These are phyloP conservation scores for Calycopis cecrops DNA, from an alignment of 1,140 invertebrate species.

Conservation along the genomic window DNA sequence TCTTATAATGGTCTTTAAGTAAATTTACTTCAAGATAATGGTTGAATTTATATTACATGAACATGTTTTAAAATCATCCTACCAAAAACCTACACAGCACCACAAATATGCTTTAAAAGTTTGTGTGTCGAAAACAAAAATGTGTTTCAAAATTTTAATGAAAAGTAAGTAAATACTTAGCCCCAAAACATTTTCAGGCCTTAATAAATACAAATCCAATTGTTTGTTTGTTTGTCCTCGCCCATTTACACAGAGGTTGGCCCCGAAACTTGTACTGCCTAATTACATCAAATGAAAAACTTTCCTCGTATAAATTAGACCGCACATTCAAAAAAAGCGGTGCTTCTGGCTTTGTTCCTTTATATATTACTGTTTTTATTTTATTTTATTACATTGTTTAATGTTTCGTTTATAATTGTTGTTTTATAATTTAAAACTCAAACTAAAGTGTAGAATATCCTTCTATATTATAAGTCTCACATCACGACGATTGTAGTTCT, in stretches of 20 bases:
- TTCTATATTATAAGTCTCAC: too few relatives aligned
- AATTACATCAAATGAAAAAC: slow-evolving; percentile 10
- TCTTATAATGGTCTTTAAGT: too few relatives aligned
- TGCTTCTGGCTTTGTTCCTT: neutral
- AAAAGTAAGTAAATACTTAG: too few relatives aligned
- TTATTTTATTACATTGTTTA: neutral
- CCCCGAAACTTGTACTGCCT: slow-evolving; percentile 5
- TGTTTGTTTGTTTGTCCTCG: slow-evolving; percentile 1
- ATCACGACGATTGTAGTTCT: too few relatives aligned
- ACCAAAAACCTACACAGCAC: too few relatives aligned
- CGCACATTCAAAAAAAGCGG: slow-evolving; percentile 6
- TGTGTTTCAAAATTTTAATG: too few relatives aligned
- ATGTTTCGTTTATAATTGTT: slow-evolving; percentile 4
- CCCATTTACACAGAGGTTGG: slow-evolving; percentile 4
- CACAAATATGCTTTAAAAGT: too few relatives aligned
- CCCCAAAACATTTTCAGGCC: neutral
- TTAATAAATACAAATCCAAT: slow-evolving; percentile 7
- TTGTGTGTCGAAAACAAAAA: too few relatives aligned
- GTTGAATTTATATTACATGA: too few relatives aligned
- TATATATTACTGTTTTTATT: slow-evolving; percentile 6
- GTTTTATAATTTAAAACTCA: neutral
- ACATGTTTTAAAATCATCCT: too few relatives aligned
- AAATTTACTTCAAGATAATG: too few relatives aligned
- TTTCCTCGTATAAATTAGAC: neutral
- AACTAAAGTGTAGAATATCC: too few relatives aligned